Percentiles rank a stretch among this genome's conserved stretches.
phyloP scores from a whole-genome alignment of 2,888 invertebrate species.

The Mechanitis messenoides region DNA sequence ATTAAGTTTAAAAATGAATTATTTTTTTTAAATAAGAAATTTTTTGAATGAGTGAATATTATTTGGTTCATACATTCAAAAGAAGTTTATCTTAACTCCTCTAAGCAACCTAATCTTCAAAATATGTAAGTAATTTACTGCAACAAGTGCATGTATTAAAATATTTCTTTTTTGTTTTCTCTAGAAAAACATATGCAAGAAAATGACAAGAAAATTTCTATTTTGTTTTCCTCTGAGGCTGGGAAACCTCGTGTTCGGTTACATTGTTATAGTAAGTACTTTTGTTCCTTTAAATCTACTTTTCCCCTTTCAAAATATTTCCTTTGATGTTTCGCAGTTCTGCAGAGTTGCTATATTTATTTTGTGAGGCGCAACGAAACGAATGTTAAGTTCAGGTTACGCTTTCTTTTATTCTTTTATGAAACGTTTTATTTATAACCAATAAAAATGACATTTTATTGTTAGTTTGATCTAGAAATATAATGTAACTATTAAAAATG shows the following conservation, averaged over 20 bases:
- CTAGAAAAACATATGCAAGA: constrained; percentile 53
- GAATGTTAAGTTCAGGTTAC: background rate
- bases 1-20: too few species aligned
- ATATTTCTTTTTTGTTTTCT: constrained; percentile 34
- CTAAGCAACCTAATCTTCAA: too few species aligned
- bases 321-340: constrained; percentile 10
- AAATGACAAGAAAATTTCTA: constrained; percentile 69
- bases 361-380: constrained; percentile 9
- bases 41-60: too few species aligned
- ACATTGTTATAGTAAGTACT: constrained; percentile 65
- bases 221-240: constrained; percentile 66
- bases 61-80: too few species aligned
- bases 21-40: too few species aligned
- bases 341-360: constrained; percentile 5
- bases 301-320: constrained; percentile 3
- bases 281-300: constrained; percentile 13
- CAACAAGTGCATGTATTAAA: background rate
- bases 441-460: too few species aligned
- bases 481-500: too few species aligned
- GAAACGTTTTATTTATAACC: too few species aligned
- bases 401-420: too few species aligned
- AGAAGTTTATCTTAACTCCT: too few species aligned
- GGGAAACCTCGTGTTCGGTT: constrained; percentile 68
- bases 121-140: too few species aligned
- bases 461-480: too few species aligned